Conservation (phyloP, 2,113 vertebrate genomes). For the Pygoscelis antarcticus region DNA sequence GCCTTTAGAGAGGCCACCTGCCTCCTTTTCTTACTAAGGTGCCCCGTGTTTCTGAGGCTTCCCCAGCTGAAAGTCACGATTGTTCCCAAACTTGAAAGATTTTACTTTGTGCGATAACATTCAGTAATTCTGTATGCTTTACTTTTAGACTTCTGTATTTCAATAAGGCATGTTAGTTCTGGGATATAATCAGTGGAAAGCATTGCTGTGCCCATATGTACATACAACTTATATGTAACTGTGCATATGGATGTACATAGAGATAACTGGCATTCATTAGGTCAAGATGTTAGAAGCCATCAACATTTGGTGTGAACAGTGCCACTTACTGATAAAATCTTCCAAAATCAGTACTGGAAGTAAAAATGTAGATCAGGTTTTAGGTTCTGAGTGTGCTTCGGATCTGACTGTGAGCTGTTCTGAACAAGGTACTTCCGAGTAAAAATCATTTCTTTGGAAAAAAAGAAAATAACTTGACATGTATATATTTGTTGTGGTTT, state of each 20-base stretch:
- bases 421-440: not conserved
- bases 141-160: not conserved
- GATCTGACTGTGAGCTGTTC: not conserved
- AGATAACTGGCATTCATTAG: not conserved
- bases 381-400: not conserved
- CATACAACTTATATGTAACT: not conserved
- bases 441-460: not conserved
- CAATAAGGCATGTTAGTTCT: not conserved
- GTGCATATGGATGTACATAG: accelerated
- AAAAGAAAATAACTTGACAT: not conserved
- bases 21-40: not conserved
- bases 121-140: not conserved
- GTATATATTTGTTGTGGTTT: not conserved
- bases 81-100: not conserved
- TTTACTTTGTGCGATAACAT: not conserved
- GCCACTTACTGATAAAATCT: not conserved
- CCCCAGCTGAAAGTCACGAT: not conserved
- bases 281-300: not conserved
- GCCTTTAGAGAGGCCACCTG: not conserved
- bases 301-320: not conserved
- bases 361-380: not conserved
- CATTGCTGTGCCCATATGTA: not conserved
- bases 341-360: not conserved
- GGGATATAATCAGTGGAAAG: not conserved
- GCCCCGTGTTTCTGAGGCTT: not conserved